phyloP scores from a whole-genome alignment of 2,888 invertebrate genomes.

The Pseudococcus longispinus region DNA sequence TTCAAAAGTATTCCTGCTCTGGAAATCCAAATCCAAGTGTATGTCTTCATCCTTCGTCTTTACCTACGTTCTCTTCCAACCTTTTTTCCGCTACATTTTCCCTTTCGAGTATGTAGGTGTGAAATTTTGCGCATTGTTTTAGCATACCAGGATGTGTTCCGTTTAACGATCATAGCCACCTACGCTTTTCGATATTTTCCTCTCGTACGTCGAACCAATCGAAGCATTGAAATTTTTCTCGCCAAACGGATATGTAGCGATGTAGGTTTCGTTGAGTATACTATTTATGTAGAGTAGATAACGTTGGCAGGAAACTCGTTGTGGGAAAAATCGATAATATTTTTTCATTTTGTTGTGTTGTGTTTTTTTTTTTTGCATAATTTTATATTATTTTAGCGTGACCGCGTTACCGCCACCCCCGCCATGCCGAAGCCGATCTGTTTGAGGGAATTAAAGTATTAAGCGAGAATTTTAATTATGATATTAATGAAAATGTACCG shows the following conservation, averaged over 20 bases:
- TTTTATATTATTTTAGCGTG: not conserved
- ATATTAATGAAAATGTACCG: too few species aligned
- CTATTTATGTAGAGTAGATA: not conserved
- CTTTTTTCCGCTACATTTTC: conserved; percentile 21
- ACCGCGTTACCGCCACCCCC: not conserved
- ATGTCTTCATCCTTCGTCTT: not conserved
- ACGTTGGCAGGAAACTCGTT: not conserved
- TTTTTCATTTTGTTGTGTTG: not conserved
- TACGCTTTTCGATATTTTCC: not conserved
- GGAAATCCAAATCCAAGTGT: not conserved
- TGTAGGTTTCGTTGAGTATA: not conserved
- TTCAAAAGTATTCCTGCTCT: not conserved
- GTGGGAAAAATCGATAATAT: not conserved
- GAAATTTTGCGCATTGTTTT: not conserved
- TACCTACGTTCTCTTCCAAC: too few species aligned
- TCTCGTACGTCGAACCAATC: not conserved
- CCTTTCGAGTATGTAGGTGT: conserved; percentile 8
- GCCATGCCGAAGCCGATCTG: too few species aligned
- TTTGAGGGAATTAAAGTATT: too few species aligned
- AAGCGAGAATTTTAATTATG: too few species aligned
- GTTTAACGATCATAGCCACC: not conserved
- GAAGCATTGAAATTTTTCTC: not conserved
- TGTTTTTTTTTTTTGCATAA: not conserved
- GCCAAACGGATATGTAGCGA: not conserved
- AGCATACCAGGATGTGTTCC: not conserved